Base-by-base conservation (phyloP, 2,113 vertebrate genomes). In the Phycodurus eques region DNA sequence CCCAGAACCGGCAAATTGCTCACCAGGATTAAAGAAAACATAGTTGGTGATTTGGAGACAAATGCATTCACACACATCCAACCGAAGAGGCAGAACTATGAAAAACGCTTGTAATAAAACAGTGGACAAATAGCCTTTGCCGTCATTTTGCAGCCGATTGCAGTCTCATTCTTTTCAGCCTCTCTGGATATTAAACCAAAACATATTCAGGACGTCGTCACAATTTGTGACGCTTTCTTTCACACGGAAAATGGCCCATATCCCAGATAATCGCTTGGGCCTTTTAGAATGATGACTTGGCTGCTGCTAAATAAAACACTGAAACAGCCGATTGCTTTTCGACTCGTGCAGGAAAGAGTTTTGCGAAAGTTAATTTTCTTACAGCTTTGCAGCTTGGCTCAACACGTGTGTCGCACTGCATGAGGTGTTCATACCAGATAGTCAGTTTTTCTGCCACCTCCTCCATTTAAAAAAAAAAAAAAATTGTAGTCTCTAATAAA, bases 281-380 rank as follows among this genome's bases (percentile, higher is more conserved):
- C 78, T 81, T 88, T 88, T 84, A 82, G 85, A 83, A 78, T 72
- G 83, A 85, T 88, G 81, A 86, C 80, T 84, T 72, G 72, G 72
- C 67, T 70, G 74, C 70, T 74, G 47, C 61, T 82, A 82, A 86
- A 90, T 82, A 81, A 87, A 76, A 82, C 76, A 71, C 73, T 68
- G 75, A 81, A 81, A 75, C 59, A 39, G 60, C 53, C 74, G 72
- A 64, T 64, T 1, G 31, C 61, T n/a, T 81, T 65, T 81, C 72
- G 70, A 78, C 71, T 80, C 67, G 44, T 67, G 59, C 47, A 51
- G 22, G 61, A 54, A 67, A 61, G 56, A 82, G 74, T 72, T 57
- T 56, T 72, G 72, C 76, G 64, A 47, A 78, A 73, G 49, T 47
- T 46, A 15, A 57, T 33, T 78, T 80, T 75, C 17, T 70, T 15